phyloP scores from a whole-genome alignment of 2,113 vertebrate genomes.

The Nettapus auritus region DNA sequence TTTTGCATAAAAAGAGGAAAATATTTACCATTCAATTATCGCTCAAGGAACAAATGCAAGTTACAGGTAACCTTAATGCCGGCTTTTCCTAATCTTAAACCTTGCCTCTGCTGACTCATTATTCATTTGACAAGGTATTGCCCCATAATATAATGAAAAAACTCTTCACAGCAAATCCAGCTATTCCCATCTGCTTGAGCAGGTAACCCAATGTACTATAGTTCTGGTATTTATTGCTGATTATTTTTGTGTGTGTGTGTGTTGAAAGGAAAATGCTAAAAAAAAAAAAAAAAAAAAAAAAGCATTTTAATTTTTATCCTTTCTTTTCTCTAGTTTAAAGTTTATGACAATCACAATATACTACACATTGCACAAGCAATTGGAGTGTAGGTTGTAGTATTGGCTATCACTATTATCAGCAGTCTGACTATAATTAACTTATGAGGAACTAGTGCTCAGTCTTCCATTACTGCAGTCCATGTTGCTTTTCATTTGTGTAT shows the following conservation, averaged over 20 bases:
- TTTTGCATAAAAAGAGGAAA: background rate
- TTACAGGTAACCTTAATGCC: background rate
- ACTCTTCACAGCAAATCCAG: background rate
- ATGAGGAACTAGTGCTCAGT: background rate
- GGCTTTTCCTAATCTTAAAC: background rate
- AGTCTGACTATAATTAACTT: background rate
- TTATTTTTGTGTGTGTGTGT: background rate
- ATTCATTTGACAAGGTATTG: background rate
- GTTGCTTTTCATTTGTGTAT: conserved; percentile 50
- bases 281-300: background rate
- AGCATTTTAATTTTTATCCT: background rate
- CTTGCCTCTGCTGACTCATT: background rate
- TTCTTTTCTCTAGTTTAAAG: background rate
- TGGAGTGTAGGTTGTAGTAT: accelerated
- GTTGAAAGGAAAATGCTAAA: background rate
- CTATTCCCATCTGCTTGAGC: background rate
- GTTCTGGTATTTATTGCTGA: background rate
- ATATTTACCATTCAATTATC: accelerated
- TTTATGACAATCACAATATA: background rate
- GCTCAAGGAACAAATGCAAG: background rate
- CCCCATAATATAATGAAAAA: background rate
- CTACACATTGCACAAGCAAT: background rate
- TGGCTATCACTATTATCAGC: background rate
- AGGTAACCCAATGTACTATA: background rate
- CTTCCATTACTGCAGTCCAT: background rate